A percentile compares a stretch with the other conserved stretches of the same genome.
Evolutionary conservation across 2,113 vertebrate genomes (phyloP).

Genomic region (Ceyx margarethae): DNA sequence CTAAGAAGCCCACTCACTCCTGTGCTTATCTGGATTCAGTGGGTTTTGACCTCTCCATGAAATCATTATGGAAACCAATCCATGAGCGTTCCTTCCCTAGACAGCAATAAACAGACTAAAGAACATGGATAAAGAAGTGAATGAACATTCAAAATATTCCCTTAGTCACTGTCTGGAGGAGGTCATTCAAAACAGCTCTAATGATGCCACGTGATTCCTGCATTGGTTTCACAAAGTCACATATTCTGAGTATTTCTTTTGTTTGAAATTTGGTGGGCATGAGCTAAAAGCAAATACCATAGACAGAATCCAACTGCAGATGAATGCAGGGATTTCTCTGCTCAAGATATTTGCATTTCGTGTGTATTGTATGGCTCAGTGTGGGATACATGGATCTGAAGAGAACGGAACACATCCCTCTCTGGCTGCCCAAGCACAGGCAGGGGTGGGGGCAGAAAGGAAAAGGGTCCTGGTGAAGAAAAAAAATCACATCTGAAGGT

Average conservation of each 20-base stretch:
- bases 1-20: neutral
- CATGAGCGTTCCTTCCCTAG: neutral
- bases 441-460: neutral
- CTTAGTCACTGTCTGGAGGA: neutral
- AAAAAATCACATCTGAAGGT: neutral
- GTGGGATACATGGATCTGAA: neutral
- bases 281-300: neutral
- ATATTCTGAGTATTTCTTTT: neutral
- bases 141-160: neutral
- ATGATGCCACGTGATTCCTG: neutral
- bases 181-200: neutral
- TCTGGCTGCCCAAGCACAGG: neutral
- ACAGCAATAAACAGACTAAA: neutral
- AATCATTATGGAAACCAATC: neutral
- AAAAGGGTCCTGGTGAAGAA: neutral
- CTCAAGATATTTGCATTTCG: neutral
- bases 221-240: neutral
- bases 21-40: neutral
- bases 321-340: accelerated
- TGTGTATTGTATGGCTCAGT: accelerated
- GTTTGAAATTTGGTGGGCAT: neutral
- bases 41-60: neutral
- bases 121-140: neutral
- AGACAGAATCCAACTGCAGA: neutral
- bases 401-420: neutral